Evolutionary conservation across 1,140 invertebrate species (phyloP).

Genomic region (Philaenus spumarius): DNA sequence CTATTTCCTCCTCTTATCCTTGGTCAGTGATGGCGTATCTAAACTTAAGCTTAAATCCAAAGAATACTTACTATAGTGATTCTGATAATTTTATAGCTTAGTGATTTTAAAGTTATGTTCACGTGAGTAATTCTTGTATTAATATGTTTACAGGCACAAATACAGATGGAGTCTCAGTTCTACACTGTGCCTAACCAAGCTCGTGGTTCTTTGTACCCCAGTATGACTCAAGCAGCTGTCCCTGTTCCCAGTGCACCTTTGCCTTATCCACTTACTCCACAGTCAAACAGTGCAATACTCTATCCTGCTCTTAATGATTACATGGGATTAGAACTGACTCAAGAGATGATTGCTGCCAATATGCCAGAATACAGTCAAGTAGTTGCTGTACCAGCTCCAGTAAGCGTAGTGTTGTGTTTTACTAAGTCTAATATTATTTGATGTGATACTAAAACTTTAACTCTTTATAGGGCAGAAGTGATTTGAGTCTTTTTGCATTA

Average conservation of each 20-base stretch:
- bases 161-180: slow-evolving; percentile 3
- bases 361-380: slow-evolving; percentile 57
- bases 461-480: too few species aligned
- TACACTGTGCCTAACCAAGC: background rate
- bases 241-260: slow-evolving; percentile 20
- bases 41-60: too few species aligned
- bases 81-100: background rate
- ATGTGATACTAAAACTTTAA: too few species aligned
- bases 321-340: slow-evolving; percentile 76
- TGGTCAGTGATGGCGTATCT: too few species aligned
- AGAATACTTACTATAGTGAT: too few species aligned
- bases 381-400: slow-evolving; percentile 28
- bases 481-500: too few species aligned
- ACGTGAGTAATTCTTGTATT: background rate
- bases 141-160: slow-evolving; percentile 14
- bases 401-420: slow-evolving; percentile 20
- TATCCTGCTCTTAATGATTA: slow-evolving; percentile 77
- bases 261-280: slow-evolving; percentile 28
- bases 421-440: too few species aligned
- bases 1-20: too few species aligned
- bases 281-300: slow-evolving; percentile 40
- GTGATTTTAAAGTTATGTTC: background rate
- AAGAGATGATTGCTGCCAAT: slow-evolving; percentile 58
- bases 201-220: slow-evolving; percentile 22
- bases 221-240: slow-evolving; percentile 31